These are phyloP conservation scores for Microcebus murinus DNA, from an alignment of 2,113 vertebrate species.

Conservation along the genomic window DNA sequence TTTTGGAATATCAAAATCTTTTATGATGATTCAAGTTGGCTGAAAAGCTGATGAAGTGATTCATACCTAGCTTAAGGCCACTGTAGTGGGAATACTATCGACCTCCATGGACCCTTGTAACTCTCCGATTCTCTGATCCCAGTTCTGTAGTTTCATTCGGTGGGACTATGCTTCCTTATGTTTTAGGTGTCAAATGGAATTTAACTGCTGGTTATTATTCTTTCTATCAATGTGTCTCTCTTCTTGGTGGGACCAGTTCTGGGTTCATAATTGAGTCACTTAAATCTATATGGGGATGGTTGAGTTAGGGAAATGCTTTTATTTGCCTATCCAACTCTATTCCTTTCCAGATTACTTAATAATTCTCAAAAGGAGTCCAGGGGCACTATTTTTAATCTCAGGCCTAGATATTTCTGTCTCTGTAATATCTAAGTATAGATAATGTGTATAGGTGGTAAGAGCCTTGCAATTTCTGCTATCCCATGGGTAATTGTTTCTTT, in stretches of 20 bases:
- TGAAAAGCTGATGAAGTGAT: background rate
- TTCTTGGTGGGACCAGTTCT: background rate
- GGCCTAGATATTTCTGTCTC: background rate
- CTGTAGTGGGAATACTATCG: too few relatives aligned
- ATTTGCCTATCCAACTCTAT: background rate
- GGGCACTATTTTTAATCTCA: background rate
- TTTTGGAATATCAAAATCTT: slow-evolving; percentile 16
- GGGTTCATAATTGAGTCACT: background rate
- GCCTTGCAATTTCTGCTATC: background rate
- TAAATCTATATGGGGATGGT: background rate
- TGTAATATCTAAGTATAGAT: background rate
- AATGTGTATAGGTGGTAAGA: background rate
- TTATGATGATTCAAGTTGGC: background rate
- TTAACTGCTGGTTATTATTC: background rate
- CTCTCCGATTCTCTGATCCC: background rate
- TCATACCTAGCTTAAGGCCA: background rate
- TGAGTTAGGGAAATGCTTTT: background rate
- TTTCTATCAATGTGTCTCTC: background rate
- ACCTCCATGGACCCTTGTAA: background rate
- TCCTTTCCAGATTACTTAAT: background rate
- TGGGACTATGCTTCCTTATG: background rate
- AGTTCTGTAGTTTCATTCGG: background rate
- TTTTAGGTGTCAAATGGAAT: background rate
- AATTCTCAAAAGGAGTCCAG: background rate
- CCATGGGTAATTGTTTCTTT: background rate